Evolutionary conservation across 30 jellyfish, hydroid and myxozoan genomes (phyloP).

Genomic region (Cassiopea andromeda): DNA sequence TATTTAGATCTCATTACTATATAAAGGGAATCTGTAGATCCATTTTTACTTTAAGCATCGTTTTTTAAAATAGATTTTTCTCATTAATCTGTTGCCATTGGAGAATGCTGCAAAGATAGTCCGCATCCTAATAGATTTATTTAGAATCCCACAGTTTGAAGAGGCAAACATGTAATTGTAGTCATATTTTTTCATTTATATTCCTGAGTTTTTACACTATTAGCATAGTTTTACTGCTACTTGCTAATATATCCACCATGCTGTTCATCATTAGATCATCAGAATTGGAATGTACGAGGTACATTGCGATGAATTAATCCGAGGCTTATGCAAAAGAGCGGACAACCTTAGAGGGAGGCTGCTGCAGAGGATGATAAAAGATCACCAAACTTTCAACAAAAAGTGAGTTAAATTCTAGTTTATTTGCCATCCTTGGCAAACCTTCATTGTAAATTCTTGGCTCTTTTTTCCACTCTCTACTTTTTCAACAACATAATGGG

Average conservation of each 20-base stretch:
- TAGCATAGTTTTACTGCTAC: too few species aligned
- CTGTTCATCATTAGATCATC: slow-evolving; percentile 43
- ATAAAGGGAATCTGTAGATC: too few species aligned
- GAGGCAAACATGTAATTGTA: too few species aligned
- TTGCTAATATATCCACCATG: not conserved
- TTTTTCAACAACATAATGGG: not conserved
- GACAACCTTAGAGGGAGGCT: slow-evolving; percentile 76
- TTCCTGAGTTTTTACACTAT: not conserved
- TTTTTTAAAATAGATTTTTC: too few species aligned
- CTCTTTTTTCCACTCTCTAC: slow-evolving; percentile 4
- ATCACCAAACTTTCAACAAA: slow-evolving; percentile 79
- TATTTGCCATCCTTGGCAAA: not conserved
- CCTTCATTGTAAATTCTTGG: not conserved
- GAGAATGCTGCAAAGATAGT: too few species aligned
- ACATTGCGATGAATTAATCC: slow-evolving; percentile 92
- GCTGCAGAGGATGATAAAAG: slow-evolving; percentile 89
- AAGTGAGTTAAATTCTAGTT: slow-evolving; percentile 6
- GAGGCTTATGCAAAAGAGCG: slow-evolving; percentile 89
- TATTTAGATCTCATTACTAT: too few species aligned
- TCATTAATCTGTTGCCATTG: too few species aligned
- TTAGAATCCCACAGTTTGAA: too few species aligned
- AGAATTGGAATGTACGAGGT: slow-evolving; percentile 92
- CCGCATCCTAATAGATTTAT: too few species aligned
- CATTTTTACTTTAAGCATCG: too few species aligned
- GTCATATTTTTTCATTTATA: not conserved